These are phyloP conservation scores for Linnaemya tessellans DNA, from an alignment of 2,888 invertebrate genomes.

Conservation along the genomic window DNA sequence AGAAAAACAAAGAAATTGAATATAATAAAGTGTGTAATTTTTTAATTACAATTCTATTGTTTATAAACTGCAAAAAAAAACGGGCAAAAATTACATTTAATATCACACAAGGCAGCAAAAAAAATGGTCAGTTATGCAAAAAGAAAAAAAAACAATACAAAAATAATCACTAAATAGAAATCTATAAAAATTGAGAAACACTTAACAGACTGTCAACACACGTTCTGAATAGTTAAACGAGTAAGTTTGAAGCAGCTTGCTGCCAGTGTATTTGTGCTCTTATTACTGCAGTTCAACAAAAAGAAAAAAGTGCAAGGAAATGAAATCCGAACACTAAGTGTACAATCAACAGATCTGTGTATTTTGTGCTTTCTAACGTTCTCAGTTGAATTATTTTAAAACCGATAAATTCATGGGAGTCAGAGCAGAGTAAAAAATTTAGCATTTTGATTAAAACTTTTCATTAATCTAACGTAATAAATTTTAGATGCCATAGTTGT, in stretches of 20 bases:
- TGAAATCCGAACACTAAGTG: neutral
- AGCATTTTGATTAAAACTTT: too few relatives aligned
- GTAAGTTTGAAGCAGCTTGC: conserved; percentile 55
- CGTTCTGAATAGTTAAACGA: conserved; percentile 40
- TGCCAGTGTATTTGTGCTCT: conserved; percentile 3
- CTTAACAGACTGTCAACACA: conserved; percentile 55
- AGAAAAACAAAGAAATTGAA: conserved; percentile 25
- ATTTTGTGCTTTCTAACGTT: too few relatives aligned
- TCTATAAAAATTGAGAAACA: conserved; percentile 68
- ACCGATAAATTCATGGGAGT: too few relatives aligned
- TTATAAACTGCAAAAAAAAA: conserved; percentile 40
- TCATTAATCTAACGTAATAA: too few relatives aligned
- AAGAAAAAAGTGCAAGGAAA: conserved; percentile 8
- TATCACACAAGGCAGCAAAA: conserved; percentile 8
- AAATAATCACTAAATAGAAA: conserved; percentile 29
- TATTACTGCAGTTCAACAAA: neutral
- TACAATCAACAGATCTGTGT: neutral
- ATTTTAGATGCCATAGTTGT: too few relatives aligned
- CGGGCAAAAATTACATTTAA: conserved; percentile 38
- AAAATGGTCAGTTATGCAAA: neutral
- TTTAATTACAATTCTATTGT: conserved; percentile 68
- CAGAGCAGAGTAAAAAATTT: too few relatives aligned
- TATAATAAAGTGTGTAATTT: conserved; percentile 56
- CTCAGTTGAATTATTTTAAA: too few relatives aligned
- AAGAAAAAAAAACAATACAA: neutral